Conservation (phyloP, 2,888 invertebrate species). For the Drosophila subquinaria region DNA sequence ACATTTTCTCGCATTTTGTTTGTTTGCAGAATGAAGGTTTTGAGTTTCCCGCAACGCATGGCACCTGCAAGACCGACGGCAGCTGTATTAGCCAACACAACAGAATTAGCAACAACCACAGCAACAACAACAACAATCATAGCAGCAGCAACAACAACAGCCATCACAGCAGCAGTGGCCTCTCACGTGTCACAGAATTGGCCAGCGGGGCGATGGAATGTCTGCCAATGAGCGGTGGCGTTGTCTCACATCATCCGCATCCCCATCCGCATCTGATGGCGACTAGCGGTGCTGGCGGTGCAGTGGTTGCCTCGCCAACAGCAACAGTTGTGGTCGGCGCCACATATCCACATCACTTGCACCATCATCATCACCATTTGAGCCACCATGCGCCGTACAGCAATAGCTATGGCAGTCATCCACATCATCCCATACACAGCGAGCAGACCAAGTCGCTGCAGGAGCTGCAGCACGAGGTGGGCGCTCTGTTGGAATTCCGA, state of each 20-base stretch:
- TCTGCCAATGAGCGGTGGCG: slow-evolving; percentile 89
- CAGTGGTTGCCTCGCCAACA: slow-evolving; percentile 59
- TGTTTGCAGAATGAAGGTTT: slow-evolving; percentile 78
- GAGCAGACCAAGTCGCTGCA: slow-evolving; percentile 96
- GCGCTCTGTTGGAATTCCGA: slow-evolving; percentile 95
- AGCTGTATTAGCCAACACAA: slow-evolving; percentile 65
- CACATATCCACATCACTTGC: slow-evolving; percentile 82
- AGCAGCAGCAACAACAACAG: slow-evolving; percentile 39
- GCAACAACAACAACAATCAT: slow-evolving; percentile 40
- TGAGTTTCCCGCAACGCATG: slow-evolving; percentile 72
- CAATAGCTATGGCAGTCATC: slow-evolving; percentile 86
- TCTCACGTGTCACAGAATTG: slow-evolving; percentile 55
- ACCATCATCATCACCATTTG: slow-evolving; percentile 79
- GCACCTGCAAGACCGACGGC: slow-evolving; percentile 64
- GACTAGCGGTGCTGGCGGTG: slow-evolving; percentile 34
- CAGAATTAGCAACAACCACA: slow-evolving; percentile 44
- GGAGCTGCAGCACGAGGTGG: slow-evolving; percentile 97
- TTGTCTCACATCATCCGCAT: slow-evolving; percentile 69
- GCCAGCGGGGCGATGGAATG: slow-evolving; percentile 89
- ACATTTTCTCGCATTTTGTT: slow-evolving; percentile 4
- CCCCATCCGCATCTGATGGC: slow-evolving; percentile 58
- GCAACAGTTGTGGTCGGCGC: slow-evolving; percentile 80
- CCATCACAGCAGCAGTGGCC: slow-evolving; percentile 49
- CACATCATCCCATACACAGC: slow-evolving; percentile 90
- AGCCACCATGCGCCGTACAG: slow-evolving; percentile 82